phyloP scores from a whole-genome alignment of 2,113 vertebrate genomes.

The Romanogobio albipinnatus region DNA sequence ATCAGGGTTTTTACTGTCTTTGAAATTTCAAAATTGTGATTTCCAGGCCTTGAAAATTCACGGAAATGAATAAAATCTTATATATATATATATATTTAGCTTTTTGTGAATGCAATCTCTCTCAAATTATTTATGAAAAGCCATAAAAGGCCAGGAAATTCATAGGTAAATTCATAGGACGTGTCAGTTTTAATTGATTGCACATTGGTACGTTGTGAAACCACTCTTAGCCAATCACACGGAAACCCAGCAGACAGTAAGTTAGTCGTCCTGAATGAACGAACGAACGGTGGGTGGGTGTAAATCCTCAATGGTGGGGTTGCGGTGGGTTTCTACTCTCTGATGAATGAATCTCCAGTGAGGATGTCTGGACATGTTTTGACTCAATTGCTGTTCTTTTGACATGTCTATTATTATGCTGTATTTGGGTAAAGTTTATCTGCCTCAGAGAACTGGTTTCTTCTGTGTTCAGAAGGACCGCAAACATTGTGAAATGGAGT shows the following conservation, averaged over 20 bases:
- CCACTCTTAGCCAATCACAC: background rate
- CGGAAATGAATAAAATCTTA: no score
- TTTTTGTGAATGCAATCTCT: no score
- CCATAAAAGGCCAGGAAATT: background rate
- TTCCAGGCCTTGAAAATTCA: no score
- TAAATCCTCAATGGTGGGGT: background rate
- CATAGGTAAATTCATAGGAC: background rate
- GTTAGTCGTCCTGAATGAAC: background rate
- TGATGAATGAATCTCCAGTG: background rate
- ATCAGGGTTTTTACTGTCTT: no score
- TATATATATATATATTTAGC: no score
- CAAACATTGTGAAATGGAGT: background rate
- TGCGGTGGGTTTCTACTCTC: background rate
- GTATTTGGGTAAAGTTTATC: background rate
- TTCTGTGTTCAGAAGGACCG: background rate
- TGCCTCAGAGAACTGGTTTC: constrained; percentile 18
- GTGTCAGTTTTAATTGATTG: background rate
- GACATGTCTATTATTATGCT: background rate
- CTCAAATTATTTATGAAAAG: background rate
- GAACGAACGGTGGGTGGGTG: background rate
- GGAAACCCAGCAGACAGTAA: background rate
- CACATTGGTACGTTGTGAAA: no score
- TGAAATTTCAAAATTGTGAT: no score
- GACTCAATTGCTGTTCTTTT: background rate
- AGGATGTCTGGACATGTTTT: background rate